Base-by-base conservation (phyloP, 2,113 vertebrate species). In the Tyrannus savana region DNA sequence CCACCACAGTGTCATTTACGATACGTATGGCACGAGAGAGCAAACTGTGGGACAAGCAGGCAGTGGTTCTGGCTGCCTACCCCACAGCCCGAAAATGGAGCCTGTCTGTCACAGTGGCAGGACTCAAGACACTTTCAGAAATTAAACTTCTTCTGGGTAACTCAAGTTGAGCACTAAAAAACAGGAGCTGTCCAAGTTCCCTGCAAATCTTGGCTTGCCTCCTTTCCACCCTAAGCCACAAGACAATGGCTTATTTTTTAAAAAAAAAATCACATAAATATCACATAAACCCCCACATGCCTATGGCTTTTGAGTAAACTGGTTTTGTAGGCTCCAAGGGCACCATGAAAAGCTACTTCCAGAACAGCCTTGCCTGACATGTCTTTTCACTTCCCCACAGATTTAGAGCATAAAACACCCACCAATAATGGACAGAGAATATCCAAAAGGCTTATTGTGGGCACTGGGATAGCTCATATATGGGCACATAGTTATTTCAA, bases 201-300 rank as follows among this genome's bases (percentile, higher is more conserved):
- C 30, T 84, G 64, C 19, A 71, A 87, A 75, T 89, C 68, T 68
- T 92, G 60, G 39, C 44, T 90, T 94, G 68, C 14, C 58, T 91
- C 84, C 66, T 68, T 95, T 91, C 41, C 6, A 92, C 37, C 18
- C 76, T 82, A 76, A 72, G 37, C 41, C 33, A 64, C n/a, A 84
- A 87, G 41, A 56, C 27, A 60, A 15, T 46, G n/a, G 31, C 31
- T 75, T 50, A 35, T 41, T 72, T 71, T 74, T 74, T 87, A 60
- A 7, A n/a, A 66, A 78, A 82, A 42, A 11, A 19, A 74, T 39
- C n/a, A 69, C 63, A 50, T 39, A 91, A 84, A 64, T 75, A 87
- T 53, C 58, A 68, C 60, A 94, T 16, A 71, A 66, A 72, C 3
- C 2, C 23, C 41, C 30, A 53, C 2, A 5, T 41, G 76, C 22